These are phyloP conservation scores for Gallirallus australis DNA, from an alignment of 2,797 vertebrate genomes.

Conservation along the genomic window DNA sequence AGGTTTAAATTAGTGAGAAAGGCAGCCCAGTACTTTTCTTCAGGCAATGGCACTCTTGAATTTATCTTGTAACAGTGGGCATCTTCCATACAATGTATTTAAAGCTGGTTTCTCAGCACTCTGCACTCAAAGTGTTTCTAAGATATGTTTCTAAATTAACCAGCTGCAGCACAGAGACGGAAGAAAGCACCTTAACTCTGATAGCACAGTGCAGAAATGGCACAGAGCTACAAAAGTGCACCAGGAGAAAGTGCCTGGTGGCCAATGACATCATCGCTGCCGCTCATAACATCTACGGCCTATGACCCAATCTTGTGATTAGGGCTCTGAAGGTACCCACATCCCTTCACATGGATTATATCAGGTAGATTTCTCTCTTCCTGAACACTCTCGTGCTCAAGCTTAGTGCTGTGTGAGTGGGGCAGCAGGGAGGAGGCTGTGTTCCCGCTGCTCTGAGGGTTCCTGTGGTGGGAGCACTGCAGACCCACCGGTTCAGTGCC, in stretches of 20 bases:
- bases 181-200: not conserved
- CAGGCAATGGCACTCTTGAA: not conserved
- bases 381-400: not conserved
- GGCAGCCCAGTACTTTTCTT: not conserved
- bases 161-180: not conserved
- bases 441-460: not conserved
- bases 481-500: too few relatives aligned
- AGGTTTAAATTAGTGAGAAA: constrained; percentile 39
- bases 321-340: not conserved
- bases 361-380: not conserved
- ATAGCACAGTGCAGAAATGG: not conserved
- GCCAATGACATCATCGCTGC: not conserved
- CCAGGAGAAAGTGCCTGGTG: accelerated
- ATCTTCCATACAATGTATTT: not conserved
- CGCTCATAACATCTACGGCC: accelerated
- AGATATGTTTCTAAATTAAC: not conserved
- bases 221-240: not conserved
- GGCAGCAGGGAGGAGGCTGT: not conserved
- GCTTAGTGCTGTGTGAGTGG: accelerated
- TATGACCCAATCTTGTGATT: not conserved
- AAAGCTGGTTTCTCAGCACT: not conserved
- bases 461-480: not conserved
- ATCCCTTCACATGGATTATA: not conserved
- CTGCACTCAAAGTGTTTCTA: not conserved
- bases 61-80: not conserved